Conservation (phyloP, 2,797 vertebrate species). For the Miichthys miiuy region DNA sequence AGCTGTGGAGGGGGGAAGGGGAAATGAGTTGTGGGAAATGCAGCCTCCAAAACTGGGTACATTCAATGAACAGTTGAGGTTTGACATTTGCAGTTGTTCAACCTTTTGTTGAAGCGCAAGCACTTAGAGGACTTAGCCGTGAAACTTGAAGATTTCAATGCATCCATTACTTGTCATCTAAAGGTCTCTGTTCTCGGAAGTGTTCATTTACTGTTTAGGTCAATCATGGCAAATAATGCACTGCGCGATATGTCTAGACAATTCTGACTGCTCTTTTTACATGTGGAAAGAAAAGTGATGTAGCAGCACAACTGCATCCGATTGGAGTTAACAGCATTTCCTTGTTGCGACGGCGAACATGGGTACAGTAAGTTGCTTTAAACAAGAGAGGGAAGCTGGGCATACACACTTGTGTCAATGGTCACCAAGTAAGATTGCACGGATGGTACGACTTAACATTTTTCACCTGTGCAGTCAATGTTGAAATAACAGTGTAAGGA, state of each 20-base stretch:
- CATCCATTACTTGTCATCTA: constrained; percentile 29
- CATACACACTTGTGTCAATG: constrained; percentile 36
- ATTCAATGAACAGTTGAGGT: constrained; percentile 28
- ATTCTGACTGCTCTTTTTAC: constrained; percentile 9
- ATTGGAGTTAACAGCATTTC: constrained; percentile 34
- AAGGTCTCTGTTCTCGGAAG: constrained; percentile 13
- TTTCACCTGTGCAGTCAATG: constrained; percentile 40
- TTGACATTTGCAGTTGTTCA: constrained; percentile 45
- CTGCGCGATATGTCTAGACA: constrained; percentile 40
- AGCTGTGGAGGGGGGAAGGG: constrained; percentile 78
- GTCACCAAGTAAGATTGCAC: constrained; percentile 4
- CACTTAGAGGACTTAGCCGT: constrained; percentile 14
- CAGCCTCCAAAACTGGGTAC: not conserved
- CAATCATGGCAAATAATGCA: constrained; percentile 33
- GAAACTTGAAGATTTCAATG: constrained; percentile 8
- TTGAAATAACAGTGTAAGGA: constrained; percentile 32
- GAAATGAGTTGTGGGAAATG: constrained; percentile 22
- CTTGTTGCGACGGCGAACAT: constrained; percentile 16
- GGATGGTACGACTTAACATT: constrained; percentile 15
- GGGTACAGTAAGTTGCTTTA: constrained; percentile 20
- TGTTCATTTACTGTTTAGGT: constrained; percentile 33
- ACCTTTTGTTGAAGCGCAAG: not conserved
- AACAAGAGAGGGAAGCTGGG: constrained; percentile 33
- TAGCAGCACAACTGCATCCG: not conserved
- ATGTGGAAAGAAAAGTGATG: constrained; percentile 1